Evolutionary conservation across 37 sponge, comb jelly and placozoan genomes (phyloP).

Genomic region (Ianthella basta): DNA sequence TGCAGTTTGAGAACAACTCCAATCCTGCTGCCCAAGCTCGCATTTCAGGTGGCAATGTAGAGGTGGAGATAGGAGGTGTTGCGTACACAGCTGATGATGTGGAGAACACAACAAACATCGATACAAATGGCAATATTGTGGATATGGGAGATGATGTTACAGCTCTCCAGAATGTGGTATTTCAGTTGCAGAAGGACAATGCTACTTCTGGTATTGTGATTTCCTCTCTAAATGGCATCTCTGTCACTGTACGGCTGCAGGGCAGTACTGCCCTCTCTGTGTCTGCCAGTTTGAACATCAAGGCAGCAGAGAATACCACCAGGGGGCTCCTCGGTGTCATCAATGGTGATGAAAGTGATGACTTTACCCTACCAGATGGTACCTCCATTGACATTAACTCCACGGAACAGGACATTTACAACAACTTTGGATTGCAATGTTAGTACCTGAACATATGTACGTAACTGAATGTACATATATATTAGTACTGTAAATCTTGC

Average conservation of each 20-base stretch:
- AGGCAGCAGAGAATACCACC: conserved; percentile 24
- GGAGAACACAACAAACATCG: conserved; percentile 12
- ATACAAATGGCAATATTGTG: neutral
- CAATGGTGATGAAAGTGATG: conserved; percentile 53
- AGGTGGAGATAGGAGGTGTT: neutral
- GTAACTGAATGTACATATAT: too few relatives aligned
- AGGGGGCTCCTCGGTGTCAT: conserved; percentile 60
- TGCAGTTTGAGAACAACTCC: conserved; percentile 25
- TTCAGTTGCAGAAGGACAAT: conserved; percentile 1
- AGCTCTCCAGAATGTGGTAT: neutral
- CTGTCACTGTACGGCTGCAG: conserved; percentile 25
- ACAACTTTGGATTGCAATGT: conserved; percentile 63
- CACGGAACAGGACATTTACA: conserved; percentile 51
- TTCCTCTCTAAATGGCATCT: conserved; percentile 27
- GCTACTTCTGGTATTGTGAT: conserved; percentile 17
- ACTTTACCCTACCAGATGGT: conserved; percentile 47
- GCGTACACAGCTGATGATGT: neutral
- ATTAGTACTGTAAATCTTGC: neutral
- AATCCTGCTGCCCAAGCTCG: conserved; percentile 18
- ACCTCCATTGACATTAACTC: conserved; percentile 9
- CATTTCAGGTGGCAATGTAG: neutral
- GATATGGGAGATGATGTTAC: neutral
- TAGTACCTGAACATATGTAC: conserved; percentile 28
- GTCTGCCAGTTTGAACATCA: neutral
- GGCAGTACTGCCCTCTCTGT: neutral